Evolutionary conservation across 2,888 invertebrate species (phyloP), one percentile per base, ranked within the genome.

Genomic region (Hedychridium roseum): DNA sequence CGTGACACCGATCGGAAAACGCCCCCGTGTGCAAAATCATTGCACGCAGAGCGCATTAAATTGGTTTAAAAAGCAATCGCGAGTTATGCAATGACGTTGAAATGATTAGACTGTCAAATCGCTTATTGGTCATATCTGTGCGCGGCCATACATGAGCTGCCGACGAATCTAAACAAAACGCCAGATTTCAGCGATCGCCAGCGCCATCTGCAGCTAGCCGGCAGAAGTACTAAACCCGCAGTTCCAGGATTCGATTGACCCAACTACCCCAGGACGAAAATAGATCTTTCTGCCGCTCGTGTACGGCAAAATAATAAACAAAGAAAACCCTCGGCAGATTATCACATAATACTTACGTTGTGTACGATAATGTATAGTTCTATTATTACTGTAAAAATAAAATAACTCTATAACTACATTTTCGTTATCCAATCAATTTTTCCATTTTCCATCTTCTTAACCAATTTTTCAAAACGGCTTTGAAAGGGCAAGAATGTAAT

Each of bases 41-140:
- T 48, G 58, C 55, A 52, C 44, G 51, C 50, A 36, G 38, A 17
- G 39, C 45, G 37, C 55, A 57, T 60, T 47, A 54, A 55, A 57
- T 59, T 62, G 50, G 48, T 54, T 59, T 50, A 55, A 57, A 64
- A 62, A 50, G 50, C 51, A 54, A 50, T 4, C 49, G 48, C 58
- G 56, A 61, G 50, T 56, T 53, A 61, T 47, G 56, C 64, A 45
- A 58, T 63, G 68, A 67, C 64, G 60, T 67, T 60, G 46, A 39
- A 57, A 58, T 56, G 60, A 60, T 63, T 48, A 55, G 60, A 67
- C 68, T 69, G 55, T 57, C 68, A 64, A 64, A 70, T 66, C 61
- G 58, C 60, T 63, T 59, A 54, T 52, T 45, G 60, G 57, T 57
- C 53, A 53, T 43, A n/a, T 56, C 50, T 47, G 31, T 38, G 43